Evolutionary conservation across 2,888 invertebrate genomes (phyloP), one percentile per base, ranked within the genome.

Genomic region (Copidosoma aretas): DNA sequence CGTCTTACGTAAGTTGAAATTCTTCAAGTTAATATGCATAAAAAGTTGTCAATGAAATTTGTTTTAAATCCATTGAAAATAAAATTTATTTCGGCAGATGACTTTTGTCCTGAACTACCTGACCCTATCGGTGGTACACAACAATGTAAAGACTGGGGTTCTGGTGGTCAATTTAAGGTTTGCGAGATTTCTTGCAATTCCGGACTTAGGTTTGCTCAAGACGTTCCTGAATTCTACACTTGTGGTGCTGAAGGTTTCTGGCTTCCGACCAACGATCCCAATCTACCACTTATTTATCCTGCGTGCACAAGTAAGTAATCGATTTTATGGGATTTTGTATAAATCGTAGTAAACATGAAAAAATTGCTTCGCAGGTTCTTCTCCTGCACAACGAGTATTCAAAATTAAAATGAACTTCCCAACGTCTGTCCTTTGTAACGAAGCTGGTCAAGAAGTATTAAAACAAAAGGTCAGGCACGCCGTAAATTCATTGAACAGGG

Each of bases 231-330:
- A 75, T 98, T 98, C 87, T 98, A 97, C 83, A 95, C 95, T 1
- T 98, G 98, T 81, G 97, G 97, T n/a, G 94, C 93, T 64, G 97
- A 98, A 89, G 98, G 98, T 52, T 94, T 95, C 85, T 98, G 98
- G 98, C 88, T 96, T 76, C 97, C 97, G 61, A 94, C 94, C 0
- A 86, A 86, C 49, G 91, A 94, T 79, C 93, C 94, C 12, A 88
- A 87, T 58, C 86, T 93, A 77, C 93, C 94, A 41, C 85, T 95
- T 74, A 87, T 93, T n/a, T 96, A 95, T 80, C 95, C 96, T 67
- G 94, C 95, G 74, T 96, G 95, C 81, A 95, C 95, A 78, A 89
- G 93, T 93, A 88, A 88, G 88, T 58, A 2, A 32, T 22, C n/a
- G 10, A 21, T 21, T 43, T 43, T 46, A 41, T 46, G 25, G 19